Evolutionary conservation across 2,888 invertebrate species (phyloP).

Genomic region (Apamea anceps): DNA sequence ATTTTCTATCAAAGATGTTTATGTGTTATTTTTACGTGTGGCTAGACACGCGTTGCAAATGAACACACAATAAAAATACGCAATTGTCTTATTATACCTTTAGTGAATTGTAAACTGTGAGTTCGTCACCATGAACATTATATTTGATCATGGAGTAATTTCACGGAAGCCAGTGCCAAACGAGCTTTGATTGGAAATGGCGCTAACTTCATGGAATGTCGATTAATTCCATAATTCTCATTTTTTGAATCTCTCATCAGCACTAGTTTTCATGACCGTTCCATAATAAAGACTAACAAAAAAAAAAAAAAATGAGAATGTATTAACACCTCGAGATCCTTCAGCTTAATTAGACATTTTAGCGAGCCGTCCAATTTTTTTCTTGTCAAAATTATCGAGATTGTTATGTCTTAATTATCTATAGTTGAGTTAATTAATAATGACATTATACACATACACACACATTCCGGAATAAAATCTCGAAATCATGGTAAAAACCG

Average conservation of each 20-base stretch:
- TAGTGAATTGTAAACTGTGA: not conserved
- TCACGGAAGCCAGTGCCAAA: not conserved
- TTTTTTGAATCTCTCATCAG: not conserved
- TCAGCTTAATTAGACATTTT: not conserved
- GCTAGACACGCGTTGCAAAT: not conserved
- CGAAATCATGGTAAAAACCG: not conserved
- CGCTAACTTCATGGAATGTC: not conserved
- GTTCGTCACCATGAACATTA: not conserved
- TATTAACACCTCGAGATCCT: not conserved
- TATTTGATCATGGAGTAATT: not conserved
- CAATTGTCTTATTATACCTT: not conserved
- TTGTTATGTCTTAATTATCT: too few relatives aligned
- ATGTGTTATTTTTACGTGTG: conserved; percentile 15
- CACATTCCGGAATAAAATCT: not conserved
- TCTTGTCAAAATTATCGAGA: not conserved
- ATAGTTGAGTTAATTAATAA: too few relatives aligned
- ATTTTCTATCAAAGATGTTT: conserved; percentile 27
- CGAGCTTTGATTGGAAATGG: not conserved
- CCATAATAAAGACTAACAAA: not conserved
- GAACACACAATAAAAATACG: not conserved
- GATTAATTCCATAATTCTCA: not conserved
- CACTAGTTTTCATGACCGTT: not conserved
- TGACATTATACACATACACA: not conserved
- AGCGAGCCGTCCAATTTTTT: too few relatives aligned
- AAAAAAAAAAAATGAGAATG: not conserved